Percentiles rank a stretch among this genome's conserved stretches.
These are phyloP conservation scores for Microcebus ravelobensis DNA, from an alignment of 2,113 vertebrate genomes.

Conservation along the genomic window DNA sequence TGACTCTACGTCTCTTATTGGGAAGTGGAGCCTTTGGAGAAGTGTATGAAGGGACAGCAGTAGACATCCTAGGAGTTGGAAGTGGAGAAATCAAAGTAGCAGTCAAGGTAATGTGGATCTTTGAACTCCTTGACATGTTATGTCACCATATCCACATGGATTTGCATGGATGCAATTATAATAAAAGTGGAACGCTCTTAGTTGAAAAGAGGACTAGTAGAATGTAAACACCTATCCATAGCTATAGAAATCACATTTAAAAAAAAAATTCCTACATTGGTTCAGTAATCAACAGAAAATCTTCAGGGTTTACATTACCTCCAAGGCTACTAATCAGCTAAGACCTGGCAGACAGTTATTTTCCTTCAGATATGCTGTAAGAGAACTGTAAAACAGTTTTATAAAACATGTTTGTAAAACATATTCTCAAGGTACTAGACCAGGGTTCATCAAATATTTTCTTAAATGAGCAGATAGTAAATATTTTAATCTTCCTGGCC, in stretches of 20 bases:
- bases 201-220: neutral
- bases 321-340: neutral
- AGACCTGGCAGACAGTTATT: neutral
- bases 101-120: conserved; percentile 85
- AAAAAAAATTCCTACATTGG: neutral
- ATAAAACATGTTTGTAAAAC: neutral
- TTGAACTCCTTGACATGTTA: neutral
- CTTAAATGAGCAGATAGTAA: neutral
- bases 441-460: neutral
- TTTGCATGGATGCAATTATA: neutral
- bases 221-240: neutral
- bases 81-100: conserved; percentile 86
- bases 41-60: conserved; percentile 86
- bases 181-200: neutral
- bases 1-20: conserved; percentile 85
- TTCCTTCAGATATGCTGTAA: neutral
- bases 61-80: conserved; percentile 79
- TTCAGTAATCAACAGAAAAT: neutral
- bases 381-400: neutral
- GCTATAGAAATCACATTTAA: neutral
- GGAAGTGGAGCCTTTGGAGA: conserved; percentile 90
- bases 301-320: neutral
- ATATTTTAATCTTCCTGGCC: neutral
- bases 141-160: neutral
- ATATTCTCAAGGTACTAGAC: neutral